Percentiles rank a stretch among this genome's conserved stretches.
These are phyloP conservation scores for Caenorhabditis sp. DNA, from an alignment of 2,888 invertebrate genomes.

Conservation along the genomic window DNA sequence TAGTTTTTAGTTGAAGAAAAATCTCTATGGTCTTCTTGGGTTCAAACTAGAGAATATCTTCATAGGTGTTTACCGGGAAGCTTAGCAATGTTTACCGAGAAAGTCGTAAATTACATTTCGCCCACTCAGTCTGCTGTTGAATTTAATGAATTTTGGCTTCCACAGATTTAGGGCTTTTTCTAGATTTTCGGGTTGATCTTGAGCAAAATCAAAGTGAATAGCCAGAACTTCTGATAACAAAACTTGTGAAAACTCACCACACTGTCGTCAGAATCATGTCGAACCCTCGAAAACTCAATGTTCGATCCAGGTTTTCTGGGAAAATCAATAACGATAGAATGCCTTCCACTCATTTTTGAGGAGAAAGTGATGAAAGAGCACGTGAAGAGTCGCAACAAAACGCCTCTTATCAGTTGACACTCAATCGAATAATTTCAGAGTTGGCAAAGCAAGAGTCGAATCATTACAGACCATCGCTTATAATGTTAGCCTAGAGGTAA, in stretches of 20 bases:
- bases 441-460: constrained; percentile 45
- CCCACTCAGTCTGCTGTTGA: background rate
- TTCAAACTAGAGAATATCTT: too few species aligned
- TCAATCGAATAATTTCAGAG: constrained; percentile 34
- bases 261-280: constrained; percentile 28
- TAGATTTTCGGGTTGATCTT: too few species aligned
- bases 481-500: constrained; percentile 56
- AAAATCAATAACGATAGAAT: constrained; percentile 54
- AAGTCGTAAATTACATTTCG: background rate
- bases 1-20: background rate
- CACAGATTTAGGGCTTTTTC: too few species aligned
- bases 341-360: constrained; percentile 44
- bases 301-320: constrained; percentile 20
- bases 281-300: constrained; percentile 15
- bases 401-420: constrained; percentile 36
- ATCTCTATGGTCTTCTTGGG: too few species aligned
- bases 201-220: background rate
- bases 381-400: constrained; percentile 10
- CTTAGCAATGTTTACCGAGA: background rate
- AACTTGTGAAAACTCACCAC: constrained; percentile 21
- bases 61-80: background rate
- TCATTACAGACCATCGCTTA: constrained; percentile 57
- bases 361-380: background rate
- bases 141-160: background rate
- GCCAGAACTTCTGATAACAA: too few species aligned